Evolutionary conservation across 1,140 invertebrate genomes (phyloP).

Genomic region (Brachionus paranguensis): DNA sequence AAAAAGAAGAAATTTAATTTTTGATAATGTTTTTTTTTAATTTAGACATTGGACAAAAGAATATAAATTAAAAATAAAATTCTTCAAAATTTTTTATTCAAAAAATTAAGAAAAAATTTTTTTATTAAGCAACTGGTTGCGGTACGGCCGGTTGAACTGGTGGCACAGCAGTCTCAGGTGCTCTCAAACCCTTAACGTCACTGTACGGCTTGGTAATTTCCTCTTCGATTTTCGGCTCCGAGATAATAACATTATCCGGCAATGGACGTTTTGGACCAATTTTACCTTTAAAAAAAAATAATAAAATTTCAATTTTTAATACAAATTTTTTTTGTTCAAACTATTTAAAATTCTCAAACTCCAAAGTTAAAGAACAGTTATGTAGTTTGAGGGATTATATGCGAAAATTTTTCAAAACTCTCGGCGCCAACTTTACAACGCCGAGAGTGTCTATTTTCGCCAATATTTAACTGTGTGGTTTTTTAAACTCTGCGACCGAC

Average conservation of each 20-base stretch:
- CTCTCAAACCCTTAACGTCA: conserved; percentile 50
- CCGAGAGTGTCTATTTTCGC: conserved; percentile 4
- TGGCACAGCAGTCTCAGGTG: background rate
- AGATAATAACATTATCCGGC: conserved; percentile 89
- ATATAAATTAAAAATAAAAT: background rate
- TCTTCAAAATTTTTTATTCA: conserved; percentile 18
- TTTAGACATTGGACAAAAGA: too few relatives aligned
- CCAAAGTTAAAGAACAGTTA: conserved; percentile 23
- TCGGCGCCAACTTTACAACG: background rate
- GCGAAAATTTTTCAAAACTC: background rate
- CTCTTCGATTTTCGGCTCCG: conserved; percentile 75
- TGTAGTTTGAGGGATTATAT: background rate
- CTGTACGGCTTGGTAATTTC: conserved; percentile 51
- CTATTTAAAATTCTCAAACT: conserved; percentile 23
- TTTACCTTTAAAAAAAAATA: conserved; percentile 58
- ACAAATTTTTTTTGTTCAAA: background rate
- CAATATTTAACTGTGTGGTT: background rate
- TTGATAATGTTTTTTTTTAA: too few relatives aligned
- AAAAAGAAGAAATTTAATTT: too few relatives aligned
- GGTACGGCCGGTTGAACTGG: background rate
- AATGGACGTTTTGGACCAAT: conserved; percentile 91
- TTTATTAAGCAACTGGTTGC: conserved; percentile 11
- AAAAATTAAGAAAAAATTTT: background rate
- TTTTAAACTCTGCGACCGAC: background rate
- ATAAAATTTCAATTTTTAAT: background rate